A percentile compares a stretch with the other conserved stretches of the same genome.
Conservation (phyloP, 2,113 vertebrate genomes). For the Limnothrissa miodon region DNA sequence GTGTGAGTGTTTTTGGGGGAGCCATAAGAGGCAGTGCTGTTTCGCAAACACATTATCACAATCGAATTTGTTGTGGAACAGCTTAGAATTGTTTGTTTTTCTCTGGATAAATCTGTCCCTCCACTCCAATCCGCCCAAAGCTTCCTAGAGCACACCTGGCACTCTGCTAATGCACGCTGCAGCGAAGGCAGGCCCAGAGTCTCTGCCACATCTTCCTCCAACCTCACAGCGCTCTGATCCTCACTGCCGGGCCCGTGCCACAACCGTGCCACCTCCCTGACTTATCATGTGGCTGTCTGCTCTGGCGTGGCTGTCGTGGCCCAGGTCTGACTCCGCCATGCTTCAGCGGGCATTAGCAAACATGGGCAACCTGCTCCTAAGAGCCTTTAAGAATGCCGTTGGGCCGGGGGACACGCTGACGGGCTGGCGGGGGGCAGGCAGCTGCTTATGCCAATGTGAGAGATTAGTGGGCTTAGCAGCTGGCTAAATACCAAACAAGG, state of each 20-base stretch:
- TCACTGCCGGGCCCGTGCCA: not conserved
- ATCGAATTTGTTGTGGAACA: not conserved
- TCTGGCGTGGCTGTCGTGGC: not conserved
- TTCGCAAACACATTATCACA: not conserved
- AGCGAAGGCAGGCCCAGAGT: not conserved
- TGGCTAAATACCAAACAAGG: slow-evolving; percentile 44
- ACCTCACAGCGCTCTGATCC: not conserved
- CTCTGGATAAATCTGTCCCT: not conserved
- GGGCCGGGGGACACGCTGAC: not conserved
- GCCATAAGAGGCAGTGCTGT: not conserved
- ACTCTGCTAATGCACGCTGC: not conserved
- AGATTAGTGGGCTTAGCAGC: slow-evolving; percentile 34
- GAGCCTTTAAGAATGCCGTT: not conserved
- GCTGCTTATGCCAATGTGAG: slow-evolving; percentile 26
- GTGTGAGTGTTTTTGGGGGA: not conserved
- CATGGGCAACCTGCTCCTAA: not conserved
- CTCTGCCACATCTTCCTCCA: not conserved
- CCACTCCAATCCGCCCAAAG: not conserved
- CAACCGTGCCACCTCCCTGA: not conserved
- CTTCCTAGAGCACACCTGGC: not conserved
- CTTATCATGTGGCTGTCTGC: too few species aligned
- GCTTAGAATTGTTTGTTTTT: slow-evolving; percentile 17
- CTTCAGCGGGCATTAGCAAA: not conserved
- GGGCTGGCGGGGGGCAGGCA: slow-evolving; percentile 4
- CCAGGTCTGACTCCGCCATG: not conserved